phyloP scores from a whole-genome alignment of 2,113 vertebrate genomes.

The Aegotheles bennettii region DNA sequence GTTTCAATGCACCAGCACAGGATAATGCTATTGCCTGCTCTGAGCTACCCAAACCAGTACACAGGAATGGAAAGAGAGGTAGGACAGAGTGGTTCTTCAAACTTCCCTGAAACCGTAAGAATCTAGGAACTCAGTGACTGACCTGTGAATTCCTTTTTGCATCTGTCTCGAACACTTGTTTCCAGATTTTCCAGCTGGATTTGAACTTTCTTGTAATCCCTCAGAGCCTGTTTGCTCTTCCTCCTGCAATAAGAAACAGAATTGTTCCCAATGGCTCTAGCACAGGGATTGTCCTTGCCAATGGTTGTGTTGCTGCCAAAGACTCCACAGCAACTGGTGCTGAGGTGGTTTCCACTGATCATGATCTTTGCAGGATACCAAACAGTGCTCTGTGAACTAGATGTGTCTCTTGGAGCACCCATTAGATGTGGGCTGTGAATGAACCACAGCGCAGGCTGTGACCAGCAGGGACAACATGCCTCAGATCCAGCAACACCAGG shows the following conservation, averaged over 20 bases:
- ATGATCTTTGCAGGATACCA: not conserved
- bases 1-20: not conserved
- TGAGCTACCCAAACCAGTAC: not conserved
- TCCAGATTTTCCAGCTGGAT: conserved; percentile 97
- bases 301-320: not conserved
- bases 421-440: not conserved
- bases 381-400: not conserved
- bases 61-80: not conserved
- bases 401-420: not conserved
- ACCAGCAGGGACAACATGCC: not conserved
- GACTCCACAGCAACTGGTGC: not conserved
- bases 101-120: not conserved
- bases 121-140: not conserved
- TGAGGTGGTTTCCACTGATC: not conserved
- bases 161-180: conserved; percentile 96
- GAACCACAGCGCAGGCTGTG: not conserved
- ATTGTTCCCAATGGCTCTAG: not conserved
- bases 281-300: not conserved
- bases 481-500: not conserved
- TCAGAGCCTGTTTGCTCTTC: conserved; percentile 95
- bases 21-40: not conserved
- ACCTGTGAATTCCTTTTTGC: conserved; percentile 99
- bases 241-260: conserved; percentile 76
- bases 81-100: not conserved
- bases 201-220: conserved; percentile 98